Evolutionary conservation across 2,888 invertebrate species (phyloP).

Genomic region (Philereme transversata): DNA sequence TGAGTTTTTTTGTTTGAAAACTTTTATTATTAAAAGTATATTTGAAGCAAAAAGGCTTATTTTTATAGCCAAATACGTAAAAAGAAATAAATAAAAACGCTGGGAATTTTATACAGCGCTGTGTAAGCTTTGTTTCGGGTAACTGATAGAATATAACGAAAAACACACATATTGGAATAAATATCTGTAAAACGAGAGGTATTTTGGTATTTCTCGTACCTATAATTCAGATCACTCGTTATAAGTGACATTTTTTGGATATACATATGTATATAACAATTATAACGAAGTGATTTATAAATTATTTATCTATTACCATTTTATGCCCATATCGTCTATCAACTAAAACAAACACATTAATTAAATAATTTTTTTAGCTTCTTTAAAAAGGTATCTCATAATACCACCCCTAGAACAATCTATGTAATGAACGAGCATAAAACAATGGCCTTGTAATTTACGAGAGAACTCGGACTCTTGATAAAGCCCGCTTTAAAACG

Average conservation of each 20-base stretch:
- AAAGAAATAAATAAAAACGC: too few species aligned
- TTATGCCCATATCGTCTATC: not conserved
- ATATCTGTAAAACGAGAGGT: too few species aligned
- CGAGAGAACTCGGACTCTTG: conserved; percentile 64
- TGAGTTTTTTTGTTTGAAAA: not conserved
- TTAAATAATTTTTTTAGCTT: conserved; percentile 7
- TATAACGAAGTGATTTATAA: not conserved
- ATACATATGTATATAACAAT: too few species aligned
- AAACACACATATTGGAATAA: too few species aligned
- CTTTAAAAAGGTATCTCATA: conserved; percentile 50
- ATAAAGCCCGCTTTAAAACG: conserved; percentile 66
- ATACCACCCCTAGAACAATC: conserved; percentile 66
- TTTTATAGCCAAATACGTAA: too few species aligned
- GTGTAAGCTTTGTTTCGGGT: too few species aligned
- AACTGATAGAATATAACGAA: too few species aligned
- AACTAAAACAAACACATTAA: not conserved
- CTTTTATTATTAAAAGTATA: not conserved
- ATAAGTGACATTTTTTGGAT: too few species aligned
- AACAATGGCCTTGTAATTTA: conserved; percentile 76
- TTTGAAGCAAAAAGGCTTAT: not conserved
- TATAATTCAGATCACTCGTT: too few species aligned
- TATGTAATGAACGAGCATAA: conserved; percentile 75
- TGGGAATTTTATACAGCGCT: too few species aligned
- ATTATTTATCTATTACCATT: not conserved
- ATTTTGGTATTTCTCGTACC: too few species aligned